Base-by-base conservation (phyloP, 2,888 invertebrate species). In the Eristalis intricaria region DNA sequence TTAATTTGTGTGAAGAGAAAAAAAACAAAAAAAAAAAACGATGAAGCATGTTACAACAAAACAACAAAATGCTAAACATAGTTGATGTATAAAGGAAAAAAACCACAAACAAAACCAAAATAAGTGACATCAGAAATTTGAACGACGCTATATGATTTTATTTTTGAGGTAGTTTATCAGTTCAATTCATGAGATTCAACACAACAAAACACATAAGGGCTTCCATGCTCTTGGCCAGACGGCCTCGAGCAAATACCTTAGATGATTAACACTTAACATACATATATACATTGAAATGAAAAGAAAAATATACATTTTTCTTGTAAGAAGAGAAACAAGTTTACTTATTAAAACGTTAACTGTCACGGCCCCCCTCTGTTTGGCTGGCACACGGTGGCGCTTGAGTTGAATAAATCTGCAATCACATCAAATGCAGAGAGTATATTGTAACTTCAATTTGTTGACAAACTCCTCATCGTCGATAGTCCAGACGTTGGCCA, bases 201-300 rank as follows among this genome's bases (percentile, higher is more conserved):
- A 89, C 91, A 91, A 90, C 90, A 90, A 91, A 92, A 91, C 92
- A 92, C 92, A 90, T 90, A 92, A 92, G 92, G 92, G 92, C 92
- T 92, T 92, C 92, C 92, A 92, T 89, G 91, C 90, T 90, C 89
- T 69, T 65, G 80, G 71, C 89, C 84, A 64, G 75, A 60, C 19
- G 82, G 85, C 85, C 88, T 90, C 80, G 84, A 81, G 63, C 89
- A 90, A 89, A 89, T 29, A 88, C 89, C 87, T 89, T 89, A 89
- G 84, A 80, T 79, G 60, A 76, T 43, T 38, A 77, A 63, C 19
- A 76, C 63, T 61, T 65, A 50, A 74, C 19, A 40, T 56, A 61
- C 56, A 60, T 64, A 71, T 77, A 19, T 58, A 64, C 50, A 19
- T 19, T 43, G 60, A 79, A 61, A 32, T 73, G 58, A 43, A 60